Evolutionary conservation across 2,888 invertebrate genomes (phyloP).

Genomic region (Caenorhabditis sp.): DNA sequence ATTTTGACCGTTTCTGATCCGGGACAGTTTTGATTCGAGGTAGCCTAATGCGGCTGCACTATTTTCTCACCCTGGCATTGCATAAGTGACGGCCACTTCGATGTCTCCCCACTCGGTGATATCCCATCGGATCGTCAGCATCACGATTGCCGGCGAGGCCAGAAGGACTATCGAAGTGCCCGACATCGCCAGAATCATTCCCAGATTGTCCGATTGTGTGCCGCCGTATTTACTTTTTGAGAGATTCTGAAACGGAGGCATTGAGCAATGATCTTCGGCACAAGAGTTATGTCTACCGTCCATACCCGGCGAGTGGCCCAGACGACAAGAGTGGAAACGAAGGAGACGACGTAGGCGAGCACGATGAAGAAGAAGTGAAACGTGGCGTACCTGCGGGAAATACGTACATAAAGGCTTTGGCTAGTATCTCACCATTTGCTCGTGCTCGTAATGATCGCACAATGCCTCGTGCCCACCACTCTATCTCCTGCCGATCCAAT

Average conservation of each 20-base stretch:
- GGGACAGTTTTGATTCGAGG: too few relatives aligned
- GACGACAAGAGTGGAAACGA: conserved; percentile 59
- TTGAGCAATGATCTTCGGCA: not conserved
- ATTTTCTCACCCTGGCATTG: conserved; percentile 70
- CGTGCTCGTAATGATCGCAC: conserved; percentile 73
- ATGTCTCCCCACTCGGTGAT: conserved; percentile 61
- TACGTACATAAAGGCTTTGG: not conserved
- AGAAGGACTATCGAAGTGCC: conserved; percentile 66
- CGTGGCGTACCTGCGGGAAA: conserved; percentile 69
- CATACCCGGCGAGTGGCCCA: conserved; percentile 55
- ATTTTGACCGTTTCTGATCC: too few relatives aligned
- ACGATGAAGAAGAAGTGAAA: conserved; percentile 70
- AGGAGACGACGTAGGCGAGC: conserved; percentile 66
- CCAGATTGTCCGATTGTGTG: conserved; percentile 52
- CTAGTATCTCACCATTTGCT: conserved; percentile 49
- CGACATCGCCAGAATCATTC: conserved; percentile 63
- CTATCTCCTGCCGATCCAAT: conserved; percentile 46
- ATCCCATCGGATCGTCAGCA: conserved; percentile 69
- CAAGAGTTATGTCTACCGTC: conserved; percentile 21
- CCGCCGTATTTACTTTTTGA: conserved; percentile 46
- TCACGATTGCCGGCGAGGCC: conserved; percentile 65
- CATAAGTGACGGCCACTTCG: conserved; percentile 66
- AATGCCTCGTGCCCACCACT: conserved; percentile 61
- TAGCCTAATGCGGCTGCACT: too few relatives aligned
- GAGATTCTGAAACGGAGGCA: conserved; percentile 30